phyloP scores from a whole-genome alignment of 2,113 vertebrate species.

The Labeo catla region DNA sequence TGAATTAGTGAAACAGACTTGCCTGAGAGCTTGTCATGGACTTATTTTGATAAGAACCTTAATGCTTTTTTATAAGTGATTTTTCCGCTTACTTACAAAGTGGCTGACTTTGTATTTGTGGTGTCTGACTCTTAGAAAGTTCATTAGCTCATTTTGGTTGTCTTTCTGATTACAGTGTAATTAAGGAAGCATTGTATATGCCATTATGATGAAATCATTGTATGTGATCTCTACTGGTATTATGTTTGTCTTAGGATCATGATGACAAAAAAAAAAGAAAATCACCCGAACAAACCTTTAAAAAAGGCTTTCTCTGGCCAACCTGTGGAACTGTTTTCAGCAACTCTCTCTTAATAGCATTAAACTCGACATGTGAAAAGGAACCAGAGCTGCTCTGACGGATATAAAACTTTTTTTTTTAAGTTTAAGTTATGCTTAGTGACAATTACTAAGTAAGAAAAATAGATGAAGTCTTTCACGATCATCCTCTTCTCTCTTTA shows the following conservation, averaged over 20 bases:
- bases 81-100: constrained; percentile 59
- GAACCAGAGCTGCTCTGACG: constrained; percentile 57
- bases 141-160: constrained; percentile 51
- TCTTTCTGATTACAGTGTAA: constrained; percentile 57
- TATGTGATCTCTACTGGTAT: constrained; percentile 70
- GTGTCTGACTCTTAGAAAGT: constrained; percentile 57
- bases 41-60: constrained; percentile 53
- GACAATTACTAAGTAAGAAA: constrained; percentile 61
- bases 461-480: constrained; percentile 58
- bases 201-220: constrained; percentile 61
- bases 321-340: constrained; percentile 15
- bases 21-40: constrained; percentile 55
- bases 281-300: constrained; percentile 37
- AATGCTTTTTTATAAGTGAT: constrained; percentile 52
- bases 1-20: background rate
- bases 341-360: background rate
- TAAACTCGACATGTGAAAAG: constrained; percentile 19
- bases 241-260: constrained; percentile 65
- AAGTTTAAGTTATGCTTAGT: constrained; percentile 63
- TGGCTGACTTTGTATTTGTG: constrained; percentile 59
- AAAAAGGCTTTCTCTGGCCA: constrained; percentile 48
- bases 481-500: constrained; percentile 69
- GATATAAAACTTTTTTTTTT: constrained; percentile 50
- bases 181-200: constrained; percentile 75
- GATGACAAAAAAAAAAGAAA: constrained; percentile 43